Evolutionary conservation across 2,888 invertebrate species (phyloP), one percentile per base, ranked within the genome.

Genomic region (Octonoba sinensis): DNA sequence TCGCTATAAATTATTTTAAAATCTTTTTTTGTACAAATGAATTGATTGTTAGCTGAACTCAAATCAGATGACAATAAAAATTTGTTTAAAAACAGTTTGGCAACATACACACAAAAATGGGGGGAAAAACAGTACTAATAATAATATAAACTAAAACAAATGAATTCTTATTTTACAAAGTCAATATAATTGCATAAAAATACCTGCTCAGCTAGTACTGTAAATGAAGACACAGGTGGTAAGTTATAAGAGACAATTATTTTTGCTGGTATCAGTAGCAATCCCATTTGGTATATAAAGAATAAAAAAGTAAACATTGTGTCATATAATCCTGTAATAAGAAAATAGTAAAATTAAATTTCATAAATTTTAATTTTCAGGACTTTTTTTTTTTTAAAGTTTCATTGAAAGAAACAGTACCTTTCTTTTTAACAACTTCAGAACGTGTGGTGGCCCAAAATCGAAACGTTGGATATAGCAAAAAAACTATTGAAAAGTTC

Each of bases 401-500:
- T 11, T 18, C 44, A 44, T 18, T 36, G 18, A 18, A 44, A 44
- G 2, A 44, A 2, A 16, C 36, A 65, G n/a, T 73, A 69, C 66
- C 49, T 69, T 73, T 67, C 62, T 62, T 62, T 18, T 65, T 65
- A n/a, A 44, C 65, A 6, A 62, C 51, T 44, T 64, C 51, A 13
- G 47, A 47, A 54, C 85, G 74, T 56, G 84, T 83, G 47, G 79
- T 76, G 6, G 89, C 86, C 90, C 90, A 90, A 85, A 87, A 88
- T 81, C 89, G 87, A 85, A 90, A 90, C 8, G 87, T 85, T 8
- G 90, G 89, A 85, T 90, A 91, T 60, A 90, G 87, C 22, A 89
- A 69, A 46, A 89, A 84, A 18, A 89, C 85, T 3, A 89, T 88
- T 60, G 87, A 86, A n/a, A 87, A 73, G 82, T 88, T 87, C 89